Conservation (phyloP, 92 coral and sea anemone genomes). For the Anthopleura xanthogrammica region DNA sequence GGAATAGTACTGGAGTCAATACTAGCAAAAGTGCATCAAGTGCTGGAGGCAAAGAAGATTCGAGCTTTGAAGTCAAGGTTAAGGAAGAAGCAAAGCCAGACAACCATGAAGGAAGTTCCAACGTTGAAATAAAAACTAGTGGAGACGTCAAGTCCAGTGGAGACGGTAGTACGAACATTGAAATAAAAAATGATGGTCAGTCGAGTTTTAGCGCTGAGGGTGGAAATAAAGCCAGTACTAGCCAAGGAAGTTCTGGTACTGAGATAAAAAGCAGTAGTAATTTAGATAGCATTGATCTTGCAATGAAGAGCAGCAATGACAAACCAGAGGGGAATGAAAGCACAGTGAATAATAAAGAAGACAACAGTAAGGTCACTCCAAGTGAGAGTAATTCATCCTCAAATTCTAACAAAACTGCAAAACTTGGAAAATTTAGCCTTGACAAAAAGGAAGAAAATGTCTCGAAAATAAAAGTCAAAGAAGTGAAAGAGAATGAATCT, state of each 20-base stretch:
- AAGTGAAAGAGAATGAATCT: not conserved
- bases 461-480: conserved; percentile 17
- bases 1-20: not conserved
- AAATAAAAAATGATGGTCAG: not conserved
- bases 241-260: not conserved
- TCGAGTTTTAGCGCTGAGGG: not conserved
- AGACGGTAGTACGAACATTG: not conserved
- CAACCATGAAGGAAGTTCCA: not conserved
- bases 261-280: not conserved
- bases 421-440: conserved; percentile 3
- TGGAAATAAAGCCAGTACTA: not conserved
- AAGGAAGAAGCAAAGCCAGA: not conserved
- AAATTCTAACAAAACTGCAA: not conserved
- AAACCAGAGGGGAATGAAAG: not conserved
- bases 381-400: not conserved
- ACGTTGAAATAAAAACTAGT: not conserved
- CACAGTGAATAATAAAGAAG: not conserved
- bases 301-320: not conserved
- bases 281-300: not conserved
- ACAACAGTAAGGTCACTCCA: not conserved
- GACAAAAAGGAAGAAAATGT: not conserved
- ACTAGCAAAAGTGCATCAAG: not conserved
- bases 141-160: not conserved
- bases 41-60: not conserved
- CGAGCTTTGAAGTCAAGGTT: not conserved